A percentile compares a stretch with the other conserved stretches of the same genome.
Evolutionary conservation across 1,140 invertebrate species (phyloP).

Genomic region (Sarcophaga bullata): DNA sequence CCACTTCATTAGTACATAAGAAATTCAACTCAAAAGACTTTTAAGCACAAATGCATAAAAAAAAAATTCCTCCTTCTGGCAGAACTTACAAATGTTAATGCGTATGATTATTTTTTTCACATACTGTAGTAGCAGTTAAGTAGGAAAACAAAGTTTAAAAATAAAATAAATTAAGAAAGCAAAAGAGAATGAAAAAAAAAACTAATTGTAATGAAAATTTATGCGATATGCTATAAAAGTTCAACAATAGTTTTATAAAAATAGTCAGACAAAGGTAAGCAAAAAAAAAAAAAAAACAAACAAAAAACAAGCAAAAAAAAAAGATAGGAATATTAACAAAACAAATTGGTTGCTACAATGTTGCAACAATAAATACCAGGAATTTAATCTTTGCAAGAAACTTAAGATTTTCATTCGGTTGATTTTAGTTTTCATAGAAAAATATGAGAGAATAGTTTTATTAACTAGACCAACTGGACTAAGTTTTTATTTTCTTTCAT

Average conservation of each 20-base stretch:
- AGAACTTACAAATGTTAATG: too few species aligned
- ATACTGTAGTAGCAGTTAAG: too few species aligned
- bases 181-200: not conserved
- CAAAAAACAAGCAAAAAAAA: not conserved
- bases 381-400: not conserved
- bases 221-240: conserved; percentile 26
- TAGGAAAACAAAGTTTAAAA: too few species aligned
- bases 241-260: conserved; percentile 24
- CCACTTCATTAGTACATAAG: too few species aligned
- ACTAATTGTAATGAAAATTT: conserved; percentile 37
- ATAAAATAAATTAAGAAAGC: not conserved
- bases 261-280: not conserved
- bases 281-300: not conserved
- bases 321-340: not conserved
- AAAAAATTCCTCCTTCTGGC: too few species aligned
- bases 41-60: too few species aligned
- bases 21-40: too few species aligned
- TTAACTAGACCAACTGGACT: not conserved
- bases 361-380: not conserved
- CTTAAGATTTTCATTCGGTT: too few species aligned
- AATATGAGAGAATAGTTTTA: not conserved
- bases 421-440: not conserved
- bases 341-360: not conserved
- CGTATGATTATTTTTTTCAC: too few species aligned
- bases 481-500: not conserved